Evolutionary conservation across 2,888 invertebrate genomes (phyloP), one percentile per base, ranked within the genome.

Genomic region (Morpho helenor): DNA sequence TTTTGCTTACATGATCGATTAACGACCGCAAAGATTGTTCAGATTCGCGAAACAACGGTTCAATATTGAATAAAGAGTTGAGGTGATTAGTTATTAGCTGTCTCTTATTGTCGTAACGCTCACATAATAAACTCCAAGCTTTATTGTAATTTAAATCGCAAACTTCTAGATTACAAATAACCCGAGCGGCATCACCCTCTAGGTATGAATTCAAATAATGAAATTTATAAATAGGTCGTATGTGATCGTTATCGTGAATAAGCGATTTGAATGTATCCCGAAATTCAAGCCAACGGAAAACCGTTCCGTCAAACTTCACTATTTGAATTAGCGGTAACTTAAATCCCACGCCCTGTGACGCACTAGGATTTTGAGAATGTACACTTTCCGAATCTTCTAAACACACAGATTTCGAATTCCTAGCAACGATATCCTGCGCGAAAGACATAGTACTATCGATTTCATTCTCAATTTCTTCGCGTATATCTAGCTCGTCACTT

Each of bases 1-100:
- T 66, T 56, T 67, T 68, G 5, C 55, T 59, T 2, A 68, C 55
- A 8, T 66, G 59, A 55, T 68, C 68, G 7, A 64, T 60, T 41
- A 66, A 49, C 46, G 57, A 66, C 31, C 65, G 52, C 10, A 65
- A 52, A 7, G 65, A 59, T 7, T 50, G 59, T 10, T 62, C 61
- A 1, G 65, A 60, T 39, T 68, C 66, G 1, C 61, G 59, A 16
- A 56, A 7, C 31, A 62, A 22, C 7, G 41, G 31, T 23, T 63
- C 40, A 10, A 62, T 54, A 43, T 61, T 60, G 43, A 66, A 59
- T 8, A 66, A 52, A 5, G 60, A 51, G 10, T 43, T 58, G 7
- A 63, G 31, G 49, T 65, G 64, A 62, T 60, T 43, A 40, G 59
- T 59, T 10, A 64, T 63, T 9, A 66, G 51, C n/a, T 51, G 42